A percentile compares a stretch with the other conserved stretches of the same genome.
Evolutionary conservation across 2,113 vertebrate species (phyloP).

Genomic region (Salvelinus sp.): DNA sequence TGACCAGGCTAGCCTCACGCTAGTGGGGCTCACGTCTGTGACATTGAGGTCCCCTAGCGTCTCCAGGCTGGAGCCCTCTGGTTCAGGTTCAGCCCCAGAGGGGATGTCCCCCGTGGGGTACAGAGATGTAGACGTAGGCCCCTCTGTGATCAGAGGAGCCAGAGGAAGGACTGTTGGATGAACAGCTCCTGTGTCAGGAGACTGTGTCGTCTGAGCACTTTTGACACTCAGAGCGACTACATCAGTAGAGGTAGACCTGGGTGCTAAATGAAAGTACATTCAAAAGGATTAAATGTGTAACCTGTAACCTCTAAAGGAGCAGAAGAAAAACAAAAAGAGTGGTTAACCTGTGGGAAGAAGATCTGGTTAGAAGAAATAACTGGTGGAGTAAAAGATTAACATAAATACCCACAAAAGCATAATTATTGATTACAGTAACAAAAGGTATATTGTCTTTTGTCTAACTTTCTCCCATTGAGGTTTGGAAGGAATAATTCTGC

Average conservation of each 20-base stretch:
- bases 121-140: conserved; percentile 4
- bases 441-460: not conserved
- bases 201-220: conserved; percentile 38
- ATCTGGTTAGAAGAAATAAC: conserved; percentile 21
- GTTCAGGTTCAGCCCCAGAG: conserved; percentile 46
- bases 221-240: conserved; percentile 56
- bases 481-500: not conserved
- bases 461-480: not conserved
- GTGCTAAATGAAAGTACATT: conserved; percentile 72
- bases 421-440: not conserved
- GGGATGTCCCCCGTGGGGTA: not conserved
- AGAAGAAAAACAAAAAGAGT: conserved; percentile 28
- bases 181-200: conserved; percentile 34
- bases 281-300: conserved; percentile 32
- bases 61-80: conserved; percentile 33
- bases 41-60: conserved; percentile 32
- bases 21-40: conserved; percentile 47
- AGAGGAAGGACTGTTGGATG: conserved; percentile 17
- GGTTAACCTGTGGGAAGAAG: conserved; percentile 37
- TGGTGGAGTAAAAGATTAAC: not conserved
- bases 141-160: conserved; percentile 25
- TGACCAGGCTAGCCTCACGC: conserved; percentile 49
- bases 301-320: conserved; percentile 18
- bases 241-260: conserved; percentile 60
- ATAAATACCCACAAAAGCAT: not conserved